Conservation (phyloP, 2,797 vertebrate genomes). For the Hydrophis major region DNA sequence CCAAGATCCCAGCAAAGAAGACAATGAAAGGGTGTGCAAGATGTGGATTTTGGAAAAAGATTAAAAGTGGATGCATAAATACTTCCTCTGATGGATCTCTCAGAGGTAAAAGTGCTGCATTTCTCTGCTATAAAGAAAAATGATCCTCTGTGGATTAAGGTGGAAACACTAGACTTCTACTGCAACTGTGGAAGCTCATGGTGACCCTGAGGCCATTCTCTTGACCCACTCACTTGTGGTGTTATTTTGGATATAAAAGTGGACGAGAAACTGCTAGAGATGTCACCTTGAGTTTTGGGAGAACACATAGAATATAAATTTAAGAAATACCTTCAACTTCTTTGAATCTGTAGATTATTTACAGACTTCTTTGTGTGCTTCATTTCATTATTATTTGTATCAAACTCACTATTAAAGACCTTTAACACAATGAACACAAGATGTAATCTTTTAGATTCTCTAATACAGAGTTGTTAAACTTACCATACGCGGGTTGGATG, state of each 20-base stretch:
- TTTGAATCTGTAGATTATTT: not conserved
- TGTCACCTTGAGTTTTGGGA: not conserved
- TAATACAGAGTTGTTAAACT: not conserved
- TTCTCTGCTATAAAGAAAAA: not conserved
- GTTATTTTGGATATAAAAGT: not conserved
- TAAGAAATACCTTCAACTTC: not conserved
- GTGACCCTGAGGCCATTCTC: not conserved
- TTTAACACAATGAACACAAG: not conserved
- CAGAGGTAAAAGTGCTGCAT: not conserved
- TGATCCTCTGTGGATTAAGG: not conserved
- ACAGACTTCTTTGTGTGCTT: not conserved
- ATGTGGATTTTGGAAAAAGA: not conserved
- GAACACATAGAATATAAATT: not conserved
- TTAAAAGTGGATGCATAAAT: not conserved
- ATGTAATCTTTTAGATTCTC: not conserved
- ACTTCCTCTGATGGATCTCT: not conserved
- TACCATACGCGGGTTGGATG: rapidly evolving
- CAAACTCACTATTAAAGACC: not conserved
- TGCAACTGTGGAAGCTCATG: not conserved
- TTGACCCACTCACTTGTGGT: not conserved
- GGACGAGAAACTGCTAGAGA: not conserved
- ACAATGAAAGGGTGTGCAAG: not conserved
- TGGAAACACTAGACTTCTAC: not conserved
- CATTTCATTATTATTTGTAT: not conserved
- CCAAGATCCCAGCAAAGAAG: not conserved